These are phyloP conservation scores for Parotocinclus haroldoi DNA, from an alignment of 2,797 vertebrate species.

Conservation along the genomic window DNA sequence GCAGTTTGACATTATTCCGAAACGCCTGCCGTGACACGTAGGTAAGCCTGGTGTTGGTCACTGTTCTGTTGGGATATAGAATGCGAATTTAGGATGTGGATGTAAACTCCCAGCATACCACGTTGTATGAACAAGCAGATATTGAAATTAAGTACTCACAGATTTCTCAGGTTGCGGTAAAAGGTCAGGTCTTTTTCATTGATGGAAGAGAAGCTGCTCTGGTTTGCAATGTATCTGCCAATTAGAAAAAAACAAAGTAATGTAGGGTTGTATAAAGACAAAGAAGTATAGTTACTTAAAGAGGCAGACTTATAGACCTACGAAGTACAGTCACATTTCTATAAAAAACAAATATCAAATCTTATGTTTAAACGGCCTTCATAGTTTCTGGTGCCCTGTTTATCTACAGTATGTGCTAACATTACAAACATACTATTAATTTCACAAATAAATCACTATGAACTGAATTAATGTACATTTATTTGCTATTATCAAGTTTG, in stretches of 20 bases:
- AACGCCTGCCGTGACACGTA: conserved; percentile 88
- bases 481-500: no score
- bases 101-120: neutral
- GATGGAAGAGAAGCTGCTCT: conserved; percentile 87
- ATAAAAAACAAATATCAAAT: no score
- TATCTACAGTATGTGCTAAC: no score
- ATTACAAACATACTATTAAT: no score
- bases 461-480: no score
- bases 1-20: conserved; percentile 84
- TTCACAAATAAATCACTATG: no score
- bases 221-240: conserved; percentile 91
- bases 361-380: no score
- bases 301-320: no score
- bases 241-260: neutral
- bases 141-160: conserved; percentile 76
- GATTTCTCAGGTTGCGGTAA: conserved; percentile 90
- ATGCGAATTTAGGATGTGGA: conserved; percentile 2
- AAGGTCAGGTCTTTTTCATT: conserved; percentile 86
- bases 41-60: conserved; percentile 87
- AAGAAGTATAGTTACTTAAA: no score
- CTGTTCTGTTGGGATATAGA: conserved; percentile 80
- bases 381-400: no score
- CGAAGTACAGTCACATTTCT: no score
- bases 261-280: neutral
- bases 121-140: neutral